Evolutionary conservation across 2,888 invertebrate species (phyloP).

Genomic region (Ophion ellenae): DNA sequence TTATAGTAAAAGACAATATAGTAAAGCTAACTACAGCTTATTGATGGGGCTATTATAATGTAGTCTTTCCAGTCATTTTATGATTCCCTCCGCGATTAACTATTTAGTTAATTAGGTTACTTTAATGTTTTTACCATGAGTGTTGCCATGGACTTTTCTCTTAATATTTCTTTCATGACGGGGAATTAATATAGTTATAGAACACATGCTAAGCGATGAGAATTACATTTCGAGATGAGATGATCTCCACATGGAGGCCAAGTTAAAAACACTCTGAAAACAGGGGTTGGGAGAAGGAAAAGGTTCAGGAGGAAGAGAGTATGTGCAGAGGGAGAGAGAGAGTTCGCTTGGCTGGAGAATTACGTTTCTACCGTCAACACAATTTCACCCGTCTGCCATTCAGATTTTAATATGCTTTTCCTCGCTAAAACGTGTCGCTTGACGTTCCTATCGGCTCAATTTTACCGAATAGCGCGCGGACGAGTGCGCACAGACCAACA

Average conservation of each 20-base stretch:
- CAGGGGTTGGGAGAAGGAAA: not conserved
- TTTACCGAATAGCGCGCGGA: conserved; percentile 69
- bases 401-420: conserved; percentile 76
- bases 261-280: conserved; percentile 64
- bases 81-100: too few relatives aligned
- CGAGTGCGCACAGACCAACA: conserved; percentile 56
- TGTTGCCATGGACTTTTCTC: not conserved
- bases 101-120: too few relatives aligned
- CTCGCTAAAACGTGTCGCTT: conserved; percentile 73
- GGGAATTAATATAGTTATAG: conserved; percentile 6
- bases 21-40: too few relatives aligned
- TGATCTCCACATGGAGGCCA: conserved; percentile 41
- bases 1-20: too few relatives aligned
- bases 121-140: too few relatives aligned
- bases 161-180: conserved; percentile 12
- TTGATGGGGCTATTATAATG: too few relatives aligned
- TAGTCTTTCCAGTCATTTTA: too few relatives aligned
- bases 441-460: conserved; percentile 71
- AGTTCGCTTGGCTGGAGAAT: conserved; percentile 55
- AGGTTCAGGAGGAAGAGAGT: not conserved
- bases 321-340: conserved; percentile 4
- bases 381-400: conserved; percentile 73
- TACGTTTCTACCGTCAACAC: conserved; percentile 70
- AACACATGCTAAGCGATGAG: conserved; percentile 21
- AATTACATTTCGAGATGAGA: conserved; percentile 42